Percentiles rank a stretch among this genome's conserved stretches.
Evolutionary conservation across 1,140 invertebrate genomes (phyloP).

Genomic region (Pseudobourletiella spinata): DNA sequence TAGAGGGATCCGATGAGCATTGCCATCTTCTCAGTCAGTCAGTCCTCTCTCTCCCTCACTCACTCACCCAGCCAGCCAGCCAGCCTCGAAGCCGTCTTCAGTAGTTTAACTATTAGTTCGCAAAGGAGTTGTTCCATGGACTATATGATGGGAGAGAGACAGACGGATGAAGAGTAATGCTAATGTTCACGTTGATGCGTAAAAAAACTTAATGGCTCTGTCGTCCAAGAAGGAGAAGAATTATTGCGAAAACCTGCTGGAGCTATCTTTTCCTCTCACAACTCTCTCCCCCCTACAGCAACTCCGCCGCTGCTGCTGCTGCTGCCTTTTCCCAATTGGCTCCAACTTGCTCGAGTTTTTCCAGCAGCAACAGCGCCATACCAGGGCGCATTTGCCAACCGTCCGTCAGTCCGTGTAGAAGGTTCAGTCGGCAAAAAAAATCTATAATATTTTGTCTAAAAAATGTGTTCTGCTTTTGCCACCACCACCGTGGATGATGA

Average conservation of each 20-base stretch:
- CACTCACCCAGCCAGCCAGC: too few species aligned
- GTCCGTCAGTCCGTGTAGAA: background rate
- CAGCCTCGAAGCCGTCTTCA: too few species aligned
- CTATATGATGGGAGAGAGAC: background rate
- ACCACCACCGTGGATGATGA: too few species aligned
- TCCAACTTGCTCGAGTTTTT: background rate
- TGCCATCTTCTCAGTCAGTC: too few species aligned
- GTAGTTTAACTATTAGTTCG: too few species aligned
- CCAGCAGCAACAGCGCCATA: background rate
- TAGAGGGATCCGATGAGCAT: too few species aligned
- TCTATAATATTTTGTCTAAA: background rate
- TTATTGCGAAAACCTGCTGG: conserved; percentile 14
- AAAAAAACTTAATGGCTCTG: conserved; percentile 17
- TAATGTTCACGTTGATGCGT: background rate
- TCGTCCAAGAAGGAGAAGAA: conserved; percentile 9
- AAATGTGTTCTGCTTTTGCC: too few species aligned
- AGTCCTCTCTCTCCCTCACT: too few species aligned
- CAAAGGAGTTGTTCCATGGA: too few species aligned
- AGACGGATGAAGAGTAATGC: background rate
- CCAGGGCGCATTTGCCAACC: background rate
- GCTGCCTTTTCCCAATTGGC: background rate
- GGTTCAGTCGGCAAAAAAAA: background rate
- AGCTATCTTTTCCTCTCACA: background rate
- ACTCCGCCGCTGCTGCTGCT: background rate
- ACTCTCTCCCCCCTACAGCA: background rate